phyloP scores from a whole-genome alignment of 2,888 invertebrate species.

The Pristionchus mayeri region DNA sequence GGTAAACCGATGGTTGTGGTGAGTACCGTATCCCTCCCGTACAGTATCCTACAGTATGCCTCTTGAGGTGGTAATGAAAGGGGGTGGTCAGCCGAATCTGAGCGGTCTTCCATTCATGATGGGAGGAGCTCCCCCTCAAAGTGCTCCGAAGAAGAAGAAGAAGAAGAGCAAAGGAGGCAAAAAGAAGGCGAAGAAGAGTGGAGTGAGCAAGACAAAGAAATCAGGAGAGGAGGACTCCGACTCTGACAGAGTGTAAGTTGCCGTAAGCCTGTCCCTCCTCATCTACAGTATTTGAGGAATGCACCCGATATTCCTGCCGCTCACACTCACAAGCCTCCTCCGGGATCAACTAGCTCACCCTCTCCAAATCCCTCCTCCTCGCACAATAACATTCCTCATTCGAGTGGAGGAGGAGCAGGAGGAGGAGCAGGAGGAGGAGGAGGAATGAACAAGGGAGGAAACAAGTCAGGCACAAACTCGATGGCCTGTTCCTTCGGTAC shows the following conservation, averaged over 20 bases:
- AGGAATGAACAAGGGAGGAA: neutral
- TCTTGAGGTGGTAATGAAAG: neutral
- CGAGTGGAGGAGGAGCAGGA: neutral
- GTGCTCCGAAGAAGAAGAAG: neutral
- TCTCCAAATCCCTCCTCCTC: no score
- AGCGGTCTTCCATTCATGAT: neutral
- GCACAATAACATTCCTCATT: no score
- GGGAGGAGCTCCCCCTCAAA: neutral
- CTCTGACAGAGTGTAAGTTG: neutral
- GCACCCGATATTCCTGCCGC: slow-evolving; percentile 4
- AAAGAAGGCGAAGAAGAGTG: slow-evolving; percentile 16
- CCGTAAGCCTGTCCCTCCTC: neutral
- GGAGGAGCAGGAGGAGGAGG: no score
- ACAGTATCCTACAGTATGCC: neutral
- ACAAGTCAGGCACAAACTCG: neutral
- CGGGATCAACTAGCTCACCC: neutral
- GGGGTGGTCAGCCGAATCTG: slow-evolving; percentile 3
- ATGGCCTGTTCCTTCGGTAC: neutral
- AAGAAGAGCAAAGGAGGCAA: neutral
- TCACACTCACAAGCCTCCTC: neutral
- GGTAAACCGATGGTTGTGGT: slow-evolving; percentile 21
- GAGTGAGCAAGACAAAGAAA: slow-evolving; percentile 14
- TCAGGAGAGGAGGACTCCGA: slow-evolving; percentile 11
- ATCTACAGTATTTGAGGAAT: slow-evolving; percentile 6
- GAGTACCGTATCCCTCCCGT: neutral